A percentile compares a stretch with the other conserved stretches of the same genome.
phyloP scores from a whole-genome alignment of 1,140 invertebrate species.

The Drosophila burlai region DNA sequence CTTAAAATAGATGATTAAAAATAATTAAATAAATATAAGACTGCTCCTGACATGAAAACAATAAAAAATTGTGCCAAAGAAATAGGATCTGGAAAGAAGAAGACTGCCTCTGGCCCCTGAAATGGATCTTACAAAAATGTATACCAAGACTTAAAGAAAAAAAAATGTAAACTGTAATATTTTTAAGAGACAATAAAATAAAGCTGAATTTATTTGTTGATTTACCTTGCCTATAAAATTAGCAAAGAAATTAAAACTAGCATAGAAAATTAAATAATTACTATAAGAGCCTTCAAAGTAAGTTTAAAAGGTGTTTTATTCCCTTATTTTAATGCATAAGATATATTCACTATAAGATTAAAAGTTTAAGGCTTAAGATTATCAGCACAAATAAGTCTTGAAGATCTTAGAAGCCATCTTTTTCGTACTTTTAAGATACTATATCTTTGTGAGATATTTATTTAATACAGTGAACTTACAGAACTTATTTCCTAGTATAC shows the following conservation, averaged over 20 bases:
- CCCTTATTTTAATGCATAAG: too few relatives aligned
- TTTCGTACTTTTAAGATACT: background rate
- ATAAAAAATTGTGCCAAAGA: background rate
- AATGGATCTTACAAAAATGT: background rate
- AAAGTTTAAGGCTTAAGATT: background rate
- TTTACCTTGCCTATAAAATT: too few relatives aligned
- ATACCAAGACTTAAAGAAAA: background rate
- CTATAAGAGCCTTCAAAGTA: background rate
- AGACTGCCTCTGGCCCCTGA: background rate
- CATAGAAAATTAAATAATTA: background rate
- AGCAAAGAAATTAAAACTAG: background rate
- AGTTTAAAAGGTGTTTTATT: background rate
- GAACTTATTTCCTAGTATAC: background rate
- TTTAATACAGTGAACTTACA: too few relatives aligned
- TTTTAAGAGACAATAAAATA: constrained; percentile 4
- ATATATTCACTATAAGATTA: background rate
- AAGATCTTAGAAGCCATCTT: background rate
- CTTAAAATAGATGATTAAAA: too few relatives aligned
- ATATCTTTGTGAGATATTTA: background rate
- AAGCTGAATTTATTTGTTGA: background rate
- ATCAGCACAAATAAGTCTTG: background rate
- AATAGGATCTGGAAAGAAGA: background rate
- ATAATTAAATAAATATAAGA: background rate
- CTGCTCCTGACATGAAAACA: background rate
- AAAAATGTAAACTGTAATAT: background rate